These are phyloP conservation scores for Schizotus pectinicornis DNA, from an alignment of 2,888 invertebrate species.

Conservation along the genomic window DNA sequence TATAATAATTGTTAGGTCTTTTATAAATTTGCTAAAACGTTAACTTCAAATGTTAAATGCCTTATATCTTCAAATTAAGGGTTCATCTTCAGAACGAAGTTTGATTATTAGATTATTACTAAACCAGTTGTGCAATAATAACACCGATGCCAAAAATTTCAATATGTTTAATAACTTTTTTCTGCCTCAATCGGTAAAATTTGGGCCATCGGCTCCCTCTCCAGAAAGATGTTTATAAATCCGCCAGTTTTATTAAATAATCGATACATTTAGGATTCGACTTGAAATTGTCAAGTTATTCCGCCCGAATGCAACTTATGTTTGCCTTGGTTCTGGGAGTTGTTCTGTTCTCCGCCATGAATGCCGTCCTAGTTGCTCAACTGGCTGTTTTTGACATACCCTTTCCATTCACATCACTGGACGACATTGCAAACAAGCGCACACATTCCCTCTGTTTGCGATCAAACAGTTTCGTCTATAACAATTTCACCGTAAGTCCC, in stretches of 20 bases:
- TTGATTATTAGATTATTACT: no score
- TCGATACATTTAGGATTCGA: constrained; percentile 47
- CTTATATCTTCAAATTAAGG: no score
- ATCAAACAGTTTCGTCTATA: constrained; percentile 55
- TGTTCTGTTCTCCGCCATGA: constrained; percentile 49
- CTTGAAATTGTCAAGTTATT: constrained; percentile 44
- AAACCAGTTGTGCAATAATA: no score
- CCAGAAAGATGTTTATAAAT: no score
- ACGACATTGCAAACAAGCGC: constrained; percentile 50
- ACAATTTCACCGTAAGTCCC: constrained; percentile 48
- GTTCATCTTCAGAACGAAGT: no score
- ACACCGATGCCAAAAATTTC: no score
- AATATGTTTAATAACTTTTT: no score
- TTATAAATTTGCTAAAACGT: no score
- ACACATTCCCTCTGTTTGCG: constrained; percentile 57
- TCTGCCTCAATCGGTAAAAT: neutral
- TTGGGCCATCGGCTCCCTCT: no score
- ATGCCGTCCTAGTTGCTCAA: constrained; percentile 56
- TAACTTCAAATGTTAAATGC: no score
- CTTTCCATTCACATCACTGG: constrained; percentile 53
- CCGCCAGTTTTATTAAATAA: no score
- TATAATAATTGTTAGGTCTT: no score
- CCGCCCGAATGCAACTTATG: constrained; percentile 48
- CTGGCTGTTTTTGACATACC: constrained; percentile 53
- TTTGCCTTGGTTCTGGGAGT: constrained; percentile 50